These are phyloP conservation scores for Ridgeia piscesae DNA, from an alignment of 1,140 invertebrate genomes.

Conservation along the genomic window DNA sequence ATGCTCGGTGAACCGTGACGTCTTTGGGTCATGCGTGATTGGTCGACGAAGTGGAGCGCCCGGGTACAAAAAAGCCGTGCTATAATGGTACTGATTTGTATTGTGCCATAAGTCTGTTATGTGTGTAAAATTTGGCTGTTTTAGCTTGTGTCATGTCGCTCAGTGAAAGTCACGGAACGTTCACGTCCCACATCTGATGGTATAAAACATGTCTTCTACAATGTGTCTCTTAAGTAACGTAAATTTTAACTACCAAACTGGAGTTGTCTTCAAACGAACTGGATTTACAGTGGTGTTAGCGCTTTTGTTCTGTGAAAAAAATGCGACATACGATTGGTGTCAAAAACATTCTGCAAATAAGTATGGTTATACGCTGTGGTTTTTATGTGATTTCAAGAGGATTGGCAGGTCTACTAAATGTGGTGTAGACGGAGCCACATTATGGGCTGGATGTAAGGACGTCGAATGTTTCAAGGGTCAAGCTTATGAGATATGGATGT, in stretches of 20 bases:
- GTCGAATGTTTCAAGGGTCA: background rate
- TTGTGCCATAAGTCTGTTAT: background rate
- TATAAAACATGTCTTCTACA: background rate
- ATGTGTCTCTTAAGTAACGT: background rate
- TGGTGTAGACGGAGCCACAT: background rate
- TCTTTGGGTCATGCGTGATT: background rate
- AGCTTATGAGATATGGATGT: background rate
- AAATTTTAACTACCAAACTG: background rate
- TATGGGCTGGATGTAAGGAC: background rate
- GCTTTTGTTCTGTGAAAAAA: background rate
- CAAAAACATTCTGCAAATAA: background rate
- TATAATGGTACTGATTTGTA: background rate
- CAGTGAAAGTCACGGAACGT: background rate
- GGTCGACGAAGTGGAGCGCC: background rate
- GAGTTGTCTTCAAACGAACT: too few relatives aligned
- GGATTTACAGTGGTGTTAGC: background rate
- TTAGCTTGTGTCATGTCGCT: background rate
- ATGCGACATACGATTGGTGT: background rate
- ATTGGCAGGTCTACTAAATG: background rate
- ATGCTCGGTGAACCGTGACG: background rate
- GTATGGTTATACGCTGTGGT: background rate
- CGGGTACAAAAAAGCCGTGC: background rate
- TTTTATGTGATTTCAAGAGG: background rate
- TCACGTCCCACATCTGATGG: background rate
- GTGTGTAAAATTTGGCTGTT: slow-evolving; percentile 5